These are phyloP conservation scores for Rafetus swinhoei DNA, from an alignment of 2,113 vertebrate genomes.

Conservation along the genomic window DNA sequence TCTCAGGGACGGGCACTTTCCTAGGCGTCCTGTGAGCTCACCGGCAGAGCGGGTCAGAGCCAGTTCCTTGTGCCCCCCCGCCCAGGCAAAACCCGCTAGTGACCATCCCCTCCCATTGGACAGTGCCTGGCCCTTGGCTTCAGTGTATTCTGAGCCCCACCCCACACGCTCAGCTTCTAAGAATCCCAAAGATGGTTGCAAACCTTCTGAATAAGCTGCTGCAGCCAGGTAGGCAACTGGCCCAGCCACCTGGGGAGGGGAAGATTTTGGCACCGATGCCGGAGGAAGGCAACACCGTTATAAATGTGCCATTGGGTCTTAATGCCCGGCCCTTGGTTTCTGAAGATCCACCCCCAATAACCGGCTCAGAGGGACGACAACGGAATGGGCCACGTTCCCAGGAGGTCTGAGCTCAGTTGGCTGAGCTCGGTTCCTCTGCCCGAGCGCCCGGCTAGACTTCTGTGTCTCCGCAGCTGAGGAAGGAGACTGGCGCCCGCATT, in stretches of 20 bases:
- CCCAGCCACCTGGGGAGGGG: not conserved
- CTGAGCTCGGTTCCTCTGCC: not conserved
- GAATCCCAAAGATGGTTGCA: not conserved
- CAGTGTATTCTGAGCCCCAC: not conserved
- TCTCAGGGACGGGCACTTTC: not conserved
- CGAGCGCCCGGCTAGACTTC: not conserved
- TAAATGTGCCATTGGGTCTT: not conserved
- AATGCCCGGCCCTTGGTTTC: not conserved
- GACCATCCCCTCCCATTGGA: not conserved
- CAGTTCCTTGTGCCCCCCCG: not conserved
- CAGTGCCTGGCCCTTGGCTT: not conserved
- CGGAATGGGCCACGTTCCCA: not conserved
- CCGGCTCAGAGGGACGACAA: not conserved
- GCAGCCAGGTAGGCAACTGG: not conserved
- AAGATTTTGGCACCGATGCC: not conserved
- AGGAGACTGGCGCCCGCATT: slow-evolving; percentile 84
- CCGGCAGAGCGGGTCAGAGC: not conserved
- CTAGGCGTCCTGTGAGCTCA: not conserved
- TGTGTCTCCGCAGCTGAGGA: slow-evolving; percentile 76
- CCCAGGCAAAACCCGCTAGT: not conserved
- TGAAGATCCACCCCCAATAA: not conserved
- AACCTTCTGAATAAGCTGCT: not conserved
- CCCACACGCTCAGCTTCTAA: not conserved
- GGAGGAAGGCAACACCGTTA: not conserved
- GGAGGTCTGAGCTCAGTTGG: not conserved